Conservation (phyloP, 53 echinoderm and acorn worm genomes). For the Mesocentrotus franciscanus region DNA sequence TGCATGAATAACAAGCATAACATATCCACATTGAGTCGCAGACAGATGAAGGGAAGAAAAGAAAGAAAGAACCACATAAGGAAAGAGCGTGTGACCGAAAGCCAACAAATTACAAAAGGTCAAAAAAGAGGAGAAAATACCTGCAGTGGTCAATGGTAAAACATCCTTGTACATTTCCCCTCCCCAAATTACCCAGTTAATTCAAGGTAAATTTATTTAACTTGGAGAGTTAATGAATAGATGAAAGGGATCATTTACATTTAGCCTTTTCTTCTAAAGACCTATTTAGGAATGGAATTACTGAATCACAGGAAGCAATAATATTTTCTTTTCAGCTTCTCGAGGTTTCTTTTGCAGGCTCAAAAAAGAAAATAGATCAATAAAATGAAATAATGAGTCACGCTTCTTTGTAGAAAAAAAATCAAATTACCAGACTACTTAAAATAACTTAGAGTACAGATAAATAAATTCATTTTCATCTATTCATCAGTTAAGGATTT, state of each 20-base stretch:
- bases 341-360: background rate
- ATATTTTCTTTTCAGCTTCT: background rate
- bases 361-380: background rate
- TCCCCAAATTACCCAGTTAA: constrained; percentile 40
- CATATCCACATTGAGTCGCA: background rate
- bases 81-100: background rate
- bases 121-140: background rate
- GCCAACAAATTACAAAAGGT: background rate
- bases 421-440: background rate
- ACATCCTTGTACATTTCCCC: constrained; percentile 56
- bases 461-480: background rate
- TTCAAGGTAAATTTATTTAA: constrained; percentile 27
- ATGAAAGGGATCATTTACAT: constrained; percentile 34
- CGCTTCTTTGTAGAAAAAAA: background rate
- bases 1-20: constrained; percentile 20
- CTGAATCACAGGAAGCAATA: constrained; percentile 28
- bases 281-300: background rate
- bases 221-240: constrained; percentile 45
- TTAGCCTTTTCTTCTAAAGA: background rate
- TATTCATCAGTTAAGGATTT: background rate
- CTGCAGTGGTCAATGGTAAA: background rate
- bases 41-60: background rate
- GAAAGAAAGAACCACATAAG: background rate
- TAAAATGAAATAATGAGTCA: background rate
- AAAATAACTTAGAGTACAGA: background rate